These are phyloP conservation scores for Nesoenas mayeri DNA, from an alignment of 2,113 vertebrate genomes.

Conservation along the genomic window DNA sequence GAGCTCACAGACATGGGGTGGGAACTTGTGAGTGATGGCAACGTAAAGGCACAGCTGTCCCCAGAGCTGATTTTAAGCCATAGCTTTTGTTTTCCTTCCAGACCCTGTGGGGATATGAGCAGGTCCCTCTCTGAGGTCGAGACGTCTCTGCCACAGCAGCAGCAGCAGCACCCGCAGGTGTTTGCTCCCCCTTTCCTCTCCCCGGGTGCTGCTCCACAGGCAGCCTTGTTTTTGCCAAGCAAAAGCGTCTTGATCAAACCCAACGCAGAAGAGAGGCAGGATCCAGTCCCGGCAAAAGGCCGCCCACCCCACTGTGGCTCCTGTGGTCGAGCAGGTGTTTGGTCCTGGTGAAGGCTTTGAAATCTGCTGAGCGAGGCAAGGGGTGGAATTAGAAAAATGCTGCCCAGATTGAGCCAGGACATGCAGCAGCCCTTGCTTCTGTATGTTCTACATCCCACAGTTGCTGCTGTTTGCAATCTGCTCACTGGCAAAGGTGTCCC, in stretches of 20 bases:
- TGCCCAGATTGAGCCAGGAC: background rate
- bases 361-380: background rate
- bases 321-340: background rate
- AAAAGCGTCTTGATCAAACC: background rate
- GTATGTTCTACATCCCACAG: accelerated
- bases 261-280: background rate
- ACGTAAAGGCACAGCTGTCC: background rate
- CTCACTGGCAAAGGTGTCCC: accelerated
- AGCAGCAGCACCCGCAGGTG: background rate
- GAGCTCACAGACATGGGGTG: background rate
- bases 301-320: accelerated
- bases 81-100: constrained; percentile 19
- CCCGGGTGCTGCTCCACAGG: background rate
- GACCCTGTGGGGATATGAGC: background rate
- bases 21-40: background rate
- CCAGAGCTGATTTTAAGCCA: background rate
- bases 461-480: background rate
- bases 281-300: background rate
- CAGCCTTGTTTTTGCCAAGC: background rate
- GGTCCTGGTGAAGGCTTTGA: background rate
- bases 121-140: background rate
- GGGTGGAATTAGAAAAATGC: background rate
- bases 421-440: background rate
- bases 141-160: background rate
- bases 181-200: background rate